Evolutionary conservation across 2,888 invertebrate species (phyloP).

Genomic region (Rugalucina vietnamica): DNA sequence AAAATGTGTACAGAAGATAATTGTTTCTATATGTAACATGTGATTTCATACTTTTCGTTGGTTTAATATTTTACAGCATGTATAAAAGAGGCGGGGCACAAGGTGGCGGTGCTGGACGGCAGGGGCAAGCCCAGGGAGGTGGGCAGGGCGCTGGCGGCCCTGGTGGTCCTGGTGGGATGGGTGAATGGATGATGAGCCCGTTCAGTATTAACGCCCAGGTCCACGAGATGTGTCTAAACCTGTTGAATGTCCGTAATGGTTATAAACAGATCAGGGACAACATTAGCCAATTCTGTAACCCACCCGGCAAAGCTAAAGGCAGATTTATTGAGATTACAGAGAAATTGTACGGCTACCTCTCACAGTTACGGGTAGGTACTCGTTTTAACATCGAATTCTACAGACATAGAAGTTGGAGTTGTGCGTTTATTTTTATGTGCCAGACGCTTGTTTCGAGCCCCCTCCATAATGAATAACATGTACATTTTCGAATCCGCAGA

Average conservation of each 20-base stretch:
- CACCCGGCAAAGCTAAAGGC: neutral
- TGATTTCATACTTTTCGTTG: too few relatives aligned
- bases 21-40: too few relatives aligned
- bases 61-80: too few relatives aligned
- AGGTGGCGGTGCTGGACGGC: neutral
- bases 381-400: too few relatives aligned
- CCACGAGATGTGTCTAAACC: neutral
- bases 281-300: neutral
- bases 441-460: too few relatives aligned
- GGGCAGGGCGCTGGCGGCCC: neutral
- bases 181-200: neutral
- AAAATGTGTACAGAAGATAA: too few relatives aligned
- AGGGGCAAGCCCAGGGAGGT: neutral
- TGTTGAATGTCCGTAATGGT: slow-evolving; percentile 8
- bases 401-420: too few relatives aligned
- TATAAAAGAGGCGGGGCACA: neutral
- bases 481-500: too few relatives aligned
- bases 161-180: neutral
- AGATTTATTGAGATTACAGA: neutral
- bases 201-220: neutral
- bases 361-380: neutral
- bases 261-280: neutral
- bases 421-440: too few relatives aligned
- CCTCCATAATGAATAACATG: too few relatives aligned
- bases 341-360: neutral